Conservation (phyloP, 1,140 invertebrate species). For the Oryctes rhinoceros region DNA sequence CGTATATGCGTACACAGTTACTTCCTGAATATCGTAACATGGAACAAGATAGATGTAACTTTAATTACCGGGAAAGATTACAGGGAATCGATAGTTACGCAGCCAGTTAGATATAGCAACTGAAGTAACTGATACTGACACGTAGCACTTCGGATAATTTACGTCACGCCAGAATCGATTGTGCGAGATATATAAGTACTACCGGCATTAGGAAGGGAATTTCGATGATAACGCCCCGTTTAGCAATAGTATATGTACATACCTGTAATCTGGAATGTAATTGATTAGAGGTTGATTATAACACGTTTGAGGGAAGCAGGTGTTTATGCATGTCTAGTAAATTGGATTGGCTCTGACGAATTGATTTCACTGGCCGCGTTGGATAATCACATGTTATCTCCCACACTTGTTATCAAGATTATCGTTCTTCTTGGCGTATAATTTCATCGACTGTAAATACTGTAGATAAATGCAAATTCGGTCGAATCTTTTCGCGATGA, state of each 20-base stretch:
- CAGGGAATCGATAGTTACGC: background rate
- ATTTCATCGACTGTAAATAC: too few relatives aligned
- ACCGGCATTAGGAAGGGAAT: background rate
- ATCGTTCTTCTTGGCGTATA: background rate
- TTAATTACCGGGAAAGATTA: constrained; percentile 16
- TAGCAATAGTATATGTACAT: background rate
- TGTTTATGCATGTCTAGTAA: background rate
- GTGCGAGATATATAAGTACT: background rate
- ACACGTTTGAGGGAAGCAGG: background rate
- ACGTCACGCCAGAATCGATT: background rate
- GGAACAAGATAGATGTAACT: background rate
- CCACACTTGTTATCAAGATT: background rate
- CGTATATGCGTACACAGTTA: background rate
- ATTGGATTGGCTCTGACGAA: background rate
- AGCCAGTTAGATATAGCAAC: background rate
- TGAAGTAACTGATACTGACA: constrained; percentile 13
- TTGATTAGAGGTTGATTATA: constrained; percentile 8
- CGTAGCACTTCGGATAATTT: background rate
- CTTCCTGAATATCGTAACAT: background rate
- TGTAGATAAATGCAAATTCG: background rate
- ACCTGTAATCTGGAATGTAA: constrained; percentile 1
- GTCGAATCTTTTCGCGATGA: background rate
- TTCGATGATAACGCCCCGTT: background rate
- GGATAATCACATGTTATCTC: background rate
- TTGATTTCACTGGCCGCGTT: background rate